These are phyloP conservation scores for Tupaia tana DNA, from an alignment of 2,113 vertebrate species.

Conservation along the genomic window DNA sequence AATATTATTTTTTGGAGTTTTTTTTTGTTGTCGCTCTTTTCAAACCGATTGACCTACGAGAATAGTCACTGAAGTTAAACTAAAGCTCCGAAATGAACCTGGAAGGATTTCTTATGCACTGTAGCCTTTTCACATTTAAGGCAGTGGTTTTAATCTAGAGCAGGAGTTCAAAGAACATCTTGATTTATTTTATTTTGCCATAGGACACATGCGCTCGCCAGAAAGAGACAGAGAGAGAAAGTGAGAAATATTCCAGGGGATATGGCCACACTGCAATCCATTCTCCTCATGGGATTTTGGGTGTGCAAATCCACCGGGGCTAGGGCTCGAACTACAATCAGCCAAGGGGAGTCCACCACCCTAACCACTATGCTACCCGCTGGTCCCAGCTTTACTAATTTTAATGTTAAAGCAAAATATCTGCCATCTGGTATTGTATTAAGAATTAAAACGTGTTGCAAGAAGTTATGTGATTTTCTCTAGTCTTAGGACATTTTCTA, in stretches of 20 bases:
- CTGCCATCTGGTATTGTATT: constrained; percentile 69
- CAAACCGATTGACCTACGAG: not conserved
- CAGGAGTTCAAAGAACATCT: not conserved
- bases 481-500: not conserved
- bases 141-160: not conserved
- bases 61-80: not conserved
- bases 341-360: no score
- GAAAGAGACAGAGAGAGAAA: no score
- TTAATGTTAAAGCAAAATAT: constrained; percentile 56
- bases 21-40: not conserved
- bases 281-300: no score
- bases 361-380: no score
- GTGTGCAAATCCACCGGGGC: no score
- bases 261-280: no score
- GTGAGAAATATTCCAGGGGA: no score
- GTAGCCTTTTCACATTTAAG: not conserved
- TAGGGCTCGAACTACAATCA: no score
- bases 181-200: not conserved
- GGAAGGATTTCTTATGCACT: not conserved
- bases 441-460: not conserved
- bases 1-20: not conserved
- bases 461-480: not conserved
- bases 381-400: not conserved
- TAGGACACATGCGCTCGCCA: no score
- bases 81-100: not conserved